Conservation (phyloP, 2,113 vertebrate species). For the Probosciger aterrimus region DNA sequence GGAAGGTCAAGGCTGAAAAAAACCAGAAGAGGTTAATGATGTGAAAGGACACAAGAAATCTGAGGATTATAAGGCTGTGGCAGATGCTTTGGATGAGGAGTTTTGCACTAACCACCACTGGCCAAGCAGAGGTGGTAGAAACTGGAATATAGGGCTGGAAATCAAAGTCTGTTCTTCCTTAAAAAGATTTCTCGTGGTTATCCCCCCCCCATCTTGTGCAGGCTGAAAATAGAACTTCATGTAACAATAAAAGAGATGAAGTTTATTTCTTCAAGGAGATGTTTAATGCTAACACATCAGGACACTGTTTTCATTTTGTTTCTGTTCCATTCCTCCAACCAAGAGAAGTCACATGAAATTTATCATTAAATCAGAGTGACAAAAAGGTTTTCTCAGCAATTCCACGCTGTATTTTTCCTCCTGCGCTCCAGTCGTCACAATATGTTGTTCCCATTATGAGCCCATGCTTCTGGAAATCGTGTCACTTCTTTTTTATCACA, state of each 20-base stretch:
- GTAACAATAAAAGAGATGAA: neutral
- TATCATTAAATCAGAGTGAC: neutral
- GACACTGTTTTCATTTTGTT: constrained; percentile 10
- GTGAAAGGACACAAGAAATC: neutral
- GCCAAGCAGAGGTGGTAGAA: neutral
- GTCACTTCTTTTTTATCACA: neutral
- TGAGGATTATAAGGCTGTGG: neutral
- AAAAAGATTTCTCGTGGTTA: neutral
- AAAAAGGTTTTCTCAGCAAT: constrained; percentile 18
- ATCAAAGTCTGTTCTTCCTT: neutral
- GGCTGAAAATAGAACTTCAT: neutral
- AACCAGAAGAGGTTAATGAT: neutral
- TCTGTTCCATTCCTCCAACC: neutral
- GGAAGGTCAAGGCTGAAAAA: neutral
- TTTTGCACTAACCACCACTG: neutral
- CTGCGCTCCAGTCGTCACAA: neutral
- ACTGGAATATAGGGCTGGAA: neutral
- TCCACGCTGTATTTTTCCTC: neutral
- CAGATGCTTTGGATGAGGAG: neutral
- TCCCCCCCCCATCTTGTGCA: neutral
- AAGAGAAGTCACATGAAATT: neutral
- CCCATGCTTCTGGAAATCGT: neutral
- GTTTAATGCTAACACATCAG: neutral
- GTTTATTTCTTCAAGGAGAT: constrained; percentile 11
- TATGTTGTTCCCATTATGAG: neutral